A percentile compares a stretch with the other conserved stretches of the same genome.
These are phyloP conservation scores for Etia nguti DNA, from an alignment of 2,113 vertebrate genomes.

Conservation along the genomic window DNA sequence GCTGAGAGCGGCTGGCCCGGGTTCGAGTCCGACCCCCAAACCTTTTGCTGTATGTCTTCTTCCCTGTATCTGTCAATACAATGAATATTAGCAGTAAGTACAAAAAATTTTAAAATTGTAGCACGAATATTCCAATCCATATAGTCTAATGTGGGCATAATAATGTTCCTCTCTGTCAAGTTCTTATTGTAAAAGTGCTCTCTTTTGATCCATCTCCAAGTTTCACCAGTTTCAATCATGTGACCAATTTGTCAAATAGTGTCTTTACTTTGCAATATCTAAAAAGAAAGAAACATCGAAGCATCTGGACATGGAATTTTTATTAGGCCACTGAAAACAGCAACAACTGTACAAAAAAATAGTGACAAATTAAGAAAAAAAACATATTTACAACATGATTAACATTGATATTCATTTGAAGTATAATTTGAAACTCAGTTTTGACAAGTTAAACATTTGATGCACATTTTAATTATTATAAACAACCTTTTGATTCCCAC, in stretches of 20 bases:
- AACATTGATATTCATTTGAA: not conserved
- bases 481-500: not conserved
- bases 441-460: not conserved
- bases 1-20: not conserved
- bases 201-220: not conserved
- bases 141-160: not conserved
- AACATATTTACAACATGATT: not conserved
- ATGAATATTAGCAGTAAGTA: not conserved
- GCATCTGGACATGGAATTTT: not conserved
- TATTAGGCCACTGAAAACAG: not conserved
- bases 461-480: not conserved
- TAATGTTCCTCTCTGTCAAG: not conserved
- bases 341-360: not conserved
- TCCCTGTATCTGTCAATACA: not conserved
- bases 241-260: not conserved
- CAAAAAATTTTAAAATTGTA: not conserved
- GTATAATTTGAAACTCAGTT: not conserved
- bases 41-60: not conserved
- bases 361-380: not conserved
- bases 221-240: not conserved
- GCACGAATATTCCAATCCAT: not conserved
- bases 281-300: not conserved
- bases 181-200: not conserved
- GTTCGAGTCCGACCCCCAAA: not conserved
- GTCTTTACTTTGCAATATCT: not conserved